These are phyloP conservation scores for Potamilus streckersoni DNA, from an alignment of 1,140 invertebrate species.

Conservation along the genomic window DNA sequence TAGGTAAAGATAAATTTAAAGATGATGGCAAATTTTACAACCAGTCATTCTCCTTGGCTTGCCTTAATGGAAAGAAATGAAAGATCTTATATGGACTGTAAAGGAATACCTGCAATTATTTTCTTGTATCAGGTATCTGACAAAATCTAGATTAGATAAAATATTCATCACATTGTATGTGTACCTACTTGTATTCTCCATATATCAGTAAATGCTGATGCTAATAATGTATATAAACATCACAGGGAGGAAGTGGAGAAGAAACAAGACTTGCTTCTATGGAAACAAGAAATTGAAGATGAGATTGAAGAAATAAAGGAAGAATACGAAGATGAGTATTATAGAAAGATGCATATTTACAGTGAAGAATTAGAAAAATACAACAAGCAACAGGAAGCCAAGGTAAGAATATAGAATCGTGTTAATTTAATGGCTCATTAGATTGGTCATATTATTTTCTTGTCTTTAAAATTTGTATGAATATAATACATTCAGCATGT, in stretches of 20 bases:
- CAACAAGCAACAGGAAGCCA: constrained; percentile 60
- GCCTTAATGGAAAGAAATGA: no score
- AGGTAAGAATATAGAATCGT: constrained; percentile 35
- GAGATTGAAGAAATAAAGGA: constrained; percentile 69
- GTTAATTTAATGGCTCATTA: no score
- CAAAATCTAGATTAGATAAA: no score
- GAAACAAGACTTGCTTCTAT: constrained; percentile 59
- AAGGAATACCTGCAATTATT: constrained; percentile 6
- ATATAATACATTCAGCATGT: no score
- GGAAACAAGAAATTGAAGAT: constrained; percentile 68
- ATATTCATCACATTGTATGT: no score
- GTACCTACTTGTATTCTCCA: no score
- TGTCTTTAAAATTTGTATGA: no score
- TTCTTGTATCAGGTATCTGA: no score
- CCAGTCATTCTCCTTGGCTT: no score
- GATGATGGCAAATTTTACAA: no score
- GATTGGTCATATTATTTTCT: no score
- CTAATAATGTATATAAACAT: background rate
- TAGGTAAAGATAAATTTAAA: no score
- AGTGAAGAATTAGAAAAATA: constrained; percentile 63
- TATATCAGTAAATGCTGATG: background rate
- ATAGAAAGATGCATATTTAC: constrained; percentile 58
- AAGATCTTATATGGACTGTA: background rate
- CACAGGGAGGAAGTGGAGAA: constrained; percentile 64
- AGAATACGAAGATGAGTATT: constrained; percentile 64